Conservation (phyloP, 1,140 invertebrate genomes). For the Megalonaias nervosa region DNA sequence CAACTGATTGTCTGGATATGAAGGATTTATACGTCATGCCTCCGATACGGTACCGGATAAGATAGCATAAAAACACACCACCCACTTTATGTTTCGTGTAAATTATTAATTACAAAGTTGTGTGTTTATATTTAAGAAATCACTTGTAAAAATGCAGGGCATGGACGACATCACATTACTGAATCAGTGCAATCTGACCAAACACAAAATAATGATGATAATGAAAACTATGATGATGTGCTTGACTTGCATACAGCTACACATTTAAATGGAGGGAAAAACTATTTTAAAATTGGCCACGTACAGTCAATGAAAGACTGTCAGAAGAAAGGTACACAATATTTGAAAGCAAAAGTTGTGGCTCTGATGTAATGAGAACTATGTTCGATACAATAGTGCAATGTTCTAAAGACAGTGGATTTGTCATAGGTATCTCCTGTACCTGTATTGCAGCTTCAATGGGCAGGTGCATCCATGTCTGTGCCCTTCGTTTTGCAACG, state of each 20-base stretch:
- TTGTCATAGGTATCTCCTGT: slow-evolving; percentile 16
- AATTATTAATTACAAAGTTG: no score
- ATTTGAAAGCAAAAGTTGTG: slow-evolving; percentile 24
- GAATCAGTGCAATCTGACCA: slow-evolving; percentile 22
- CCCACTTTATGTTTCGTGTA: no score
- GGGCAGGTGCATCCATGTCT: slow-evolving; percentile 1
- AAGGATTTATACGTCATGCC: no score
- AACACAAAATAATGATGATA: background rate
- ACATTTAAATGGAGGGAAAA: slow-evolving; percentile 15
- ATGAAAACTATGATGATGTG: slow-evolving; percentile 4
- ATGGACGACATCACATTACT: background rate
- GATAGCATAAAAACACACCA: no score
- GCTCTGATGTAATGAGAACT: slow-evolving; percentile 1
- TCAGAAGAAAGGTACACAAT: slow-evolving; percentile 1
- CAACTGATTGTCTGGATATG: no score
- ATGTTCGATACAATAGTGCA: slow-evolving; percentile 4
- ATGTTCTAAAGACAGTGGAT: slow-evolving; percentile 3
- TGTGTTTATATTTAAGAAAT: no score
- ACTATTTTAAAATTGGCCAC: slow-evolving; percentile 33
- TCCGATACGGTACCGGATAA: no score
- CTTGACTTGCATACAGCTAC: slow-evolving; percentile 24
- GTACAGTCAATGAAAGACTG: slow-evolving; percentile 23
- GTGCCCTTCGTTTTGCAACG: background rate
- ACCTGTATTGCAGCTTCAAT: slow-evolving; percentile 1
- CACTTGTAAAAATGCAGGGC: no score